Percentiles rank a stretch among this genome's conserved stretches.
phyloP scores from a whole-genome alignment of 2,888 invertebrate species.

The Leucozona laternaria region DNA sequence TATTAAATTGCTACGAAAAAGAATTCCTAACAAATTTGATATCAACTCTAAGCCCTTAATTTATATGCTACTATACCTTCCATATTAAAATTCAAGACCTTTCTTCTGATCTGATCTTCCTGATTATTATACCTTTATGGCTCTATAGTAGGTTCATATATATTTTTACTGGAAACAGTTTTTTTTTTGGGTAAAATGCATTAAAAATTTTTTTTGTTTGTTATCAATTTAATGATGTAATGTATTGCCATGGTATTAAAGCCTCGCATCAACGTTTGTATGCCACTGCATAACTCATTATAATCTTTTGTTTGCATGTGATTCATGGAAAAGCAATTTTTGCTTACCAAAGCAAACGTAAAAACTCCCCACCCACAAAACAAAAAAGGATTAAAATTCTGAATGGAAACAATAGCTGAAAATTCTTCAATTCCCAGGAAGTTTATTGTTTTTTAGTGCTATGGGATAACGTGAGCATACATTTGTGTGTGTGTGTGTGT shows the following conservation, averaged over 20 bases:
- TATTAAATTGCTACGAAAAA: neutral
- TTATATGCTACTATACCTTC: neutral
- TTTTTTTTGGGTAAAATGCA: neutral
- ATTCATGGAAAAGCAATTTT: constrained; percentile 35
- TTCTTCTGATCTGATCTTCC: neutral
- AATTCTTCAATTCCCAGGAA: neutral
- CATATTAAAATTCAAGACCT: neutral
- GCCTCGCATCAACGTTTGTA: neutral
- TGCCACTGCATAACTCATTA: constrained; percentile 27
- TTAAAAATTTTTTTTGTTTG: neutral
- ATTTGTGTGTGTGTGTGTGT: neutral
- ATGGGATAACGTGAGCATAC: neutral
- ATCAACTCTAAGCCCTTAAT: constrained; percentile 1
- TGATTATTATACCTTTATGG: neutral
- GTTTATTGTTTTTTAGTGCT: constrained; percentile 12
- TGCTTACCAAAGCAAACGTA: constrained; percentile 4
- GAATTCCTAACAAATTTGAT: neutral
- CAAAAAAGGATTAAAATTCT: neutral
- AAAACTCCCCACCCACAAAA: neutral
- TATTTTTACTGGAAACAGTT: neutral
- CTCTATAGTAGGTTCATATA: no score
- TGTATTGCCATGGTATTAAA: neutral
- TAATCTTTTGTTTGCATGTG: constrained; percentile 29
- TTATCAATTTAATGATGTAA: neutral
- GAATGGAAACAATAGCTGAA: constrained; percentile 4